These are phyloP conservation scores for Agelas oroides DNA, from an alignment of 37 sponge, comb jelly and placozoan genomes.

Conservation along the genomic window DNA sequence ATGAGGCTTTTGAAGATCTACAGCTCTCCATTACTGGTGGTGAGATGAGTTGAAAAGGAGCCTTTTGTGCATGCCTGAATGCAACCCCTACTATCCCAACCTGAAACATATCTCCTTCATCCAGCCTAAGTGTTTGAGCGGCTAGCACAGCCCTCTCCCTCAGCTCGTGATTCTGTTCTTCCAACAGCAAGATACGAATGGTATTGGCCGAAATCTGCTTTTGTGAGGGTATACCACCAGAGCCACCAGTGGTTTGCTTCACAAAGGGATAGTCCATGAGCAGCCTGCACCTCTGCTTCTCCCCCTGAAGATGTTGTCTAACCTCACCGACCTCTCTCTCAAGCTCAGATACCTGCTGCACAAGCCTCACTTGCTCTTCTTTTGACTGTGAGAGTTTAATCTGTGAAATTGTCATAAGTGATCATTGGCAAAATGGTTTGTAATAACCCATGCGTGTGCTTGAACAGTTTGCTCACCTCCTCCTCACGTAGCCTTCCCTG, in stretches of 20 bases:
- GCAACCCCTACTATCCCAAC: no score
- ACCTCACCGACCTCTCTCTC: not conserved
- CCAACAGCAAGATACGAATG: constrained; percentile 68
- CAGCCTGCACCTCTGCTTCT: constrained; percentile 43
- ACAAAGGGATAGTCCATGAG: constrained; percentile 71
- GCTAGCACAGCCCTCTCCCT: constrained; percentile 18
- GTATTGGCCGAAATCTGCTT: constrained; percentile 74
- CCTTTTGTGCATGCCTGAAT: no score
- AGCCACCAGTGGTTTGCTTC: constrained; percentile 4
- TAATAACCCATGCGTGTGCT: not conserved
- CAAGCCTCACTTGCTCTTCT: constrained; percentile 25
- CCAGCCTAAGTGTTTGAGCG: not conserved
- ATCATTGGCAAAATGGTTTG: no score
- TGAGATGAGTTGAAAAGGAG: no score
- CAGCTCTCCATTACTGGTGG: no score
- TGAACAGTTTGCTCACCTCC: constrained; percentile 15
- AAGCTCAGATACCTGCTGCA: not conserved
- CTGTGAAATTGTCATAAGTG: constrained; percentile 5
- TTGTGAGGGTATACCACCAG: constrained; percentile 9
- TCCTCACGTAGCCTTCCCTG: constrained; percentile 15
- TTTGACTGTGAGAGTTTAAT: not conserved
- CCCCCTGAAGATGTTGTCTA: constrained; percentile 24
- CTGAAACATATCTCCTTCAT: not conserved
- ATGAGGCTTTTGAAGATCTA: no score
- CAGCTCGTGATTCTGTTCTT: constrained; percentile 81